phyloP scores from a whole-genome alignment of 2,888 invertebrate genomes.

The Geophilus truncorum region DNA sequence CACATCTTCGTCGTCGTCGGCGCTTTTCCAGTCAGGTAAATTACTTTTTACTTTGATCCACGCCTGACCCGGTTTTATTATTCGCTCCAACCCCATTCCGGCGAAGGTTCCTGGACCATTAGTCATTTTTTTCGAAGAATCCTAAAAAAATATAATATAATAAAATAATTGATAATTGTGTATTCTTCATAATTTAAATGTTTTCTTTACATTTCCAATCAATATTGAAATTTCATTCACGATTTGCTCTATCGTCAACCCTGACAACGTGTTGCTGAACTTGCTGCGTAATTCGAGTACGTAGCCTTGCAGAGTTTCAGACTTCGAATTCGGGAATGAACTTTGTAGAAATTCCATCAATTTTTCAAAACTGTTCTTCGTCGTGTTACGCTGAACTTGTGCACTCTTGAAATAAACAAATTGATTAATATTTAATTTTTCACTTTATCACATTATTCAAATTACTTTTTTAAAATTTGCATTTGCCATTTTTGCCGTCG shows the following conservation, averaged over 20 bases:
- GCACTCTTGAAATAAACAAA: neutral
- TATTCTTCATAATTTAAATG: no score
- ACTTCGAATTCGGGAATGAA: neutral
- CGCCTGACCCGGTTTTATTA: neutral
- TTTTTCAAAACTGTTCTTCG: neutral
- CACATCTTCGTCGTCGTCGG: neutral
- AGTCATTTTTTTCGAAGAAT: neutral
- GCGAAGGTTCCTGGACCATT: neutral
- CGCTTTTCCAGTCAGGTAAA: neutral
- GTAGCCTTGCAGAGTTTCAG: neutral
- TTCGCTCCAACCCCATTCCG: neutral
- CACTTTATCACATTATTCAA: no score
- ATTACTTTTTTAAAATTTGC: no score
- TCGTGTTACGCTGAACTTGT: neutral
- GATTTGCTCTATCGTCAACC: neutral
- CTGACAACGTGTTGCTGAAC: neutral
- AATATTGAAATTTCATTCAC: neutral
- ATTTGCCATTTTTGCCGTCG: no score
- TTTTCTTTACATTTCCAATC: neutral
- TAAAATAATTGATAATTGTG: no score
- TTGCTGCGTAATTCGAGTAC: neutral
- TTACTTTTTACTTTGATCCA: neutral
- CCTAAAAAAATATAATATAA: neutral
- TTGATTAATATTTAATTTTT: no score
- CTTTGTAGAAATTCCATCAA: neutral